phyloP scores from a whole-genome alignment of 53 echinoderm and acorn worm species.

The Holothuria scabra region DNA sequence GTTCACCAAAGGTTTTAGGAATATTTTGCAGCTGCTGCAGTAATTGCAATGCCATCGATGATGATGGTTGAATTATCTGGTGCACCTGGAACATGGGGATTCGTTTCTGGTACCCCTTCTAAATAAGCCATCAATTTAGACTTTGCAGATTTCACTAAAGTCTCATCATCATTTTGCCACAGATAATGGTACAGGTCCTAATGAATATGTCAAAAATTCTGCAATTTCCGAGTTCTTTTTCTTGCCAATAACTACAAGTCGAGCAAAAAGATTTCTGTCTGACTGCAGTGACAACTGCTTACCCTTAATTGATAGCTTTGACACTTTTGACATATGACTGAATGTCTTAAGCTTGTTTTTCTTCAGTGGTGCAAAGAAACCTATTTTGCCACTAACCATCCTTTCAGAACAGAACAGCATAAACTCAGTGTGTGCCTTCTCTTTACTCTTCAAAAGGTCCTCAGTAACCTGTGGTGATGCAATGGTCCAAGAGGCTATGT shows the following conservation, averaged over 20 bases:
- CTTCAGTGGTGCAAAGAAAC: slow-evolving; percentile 40
- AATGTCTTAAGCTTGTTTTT: slow-evolving; percentile 52
- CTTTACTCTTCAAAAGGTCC: background rate
- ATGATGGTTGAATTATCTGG: slow-evolving; percentile 30
- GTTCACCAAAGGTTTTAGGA: slow-evolving; percentile 37
- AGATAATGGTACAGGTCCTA: slow-evolving; percentile 47
- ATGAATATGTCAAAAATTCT: slow-evolving; percentile 47
- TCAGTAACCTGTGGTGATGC: slow-evolving; percentile 34
- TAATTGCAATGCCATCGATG: slow-evolving; percentile 63
- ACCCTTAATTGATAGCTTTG: slow-evolving; percentile 39
- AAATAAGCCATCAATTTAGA: slow-evolving; percentile 46
- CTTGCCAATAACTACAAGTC: slow-evolving; percentile 42
- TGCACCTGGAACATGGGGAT: background rate
- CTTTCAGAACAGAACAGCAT: slow-evolving; percentile 7
- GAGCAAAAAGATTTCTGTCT: slow-evolving; percentile 48
- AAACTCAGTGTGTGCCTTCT: slow-evolving; percentile 29
- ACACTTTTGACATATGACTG: slow-evolving; percentile 23
- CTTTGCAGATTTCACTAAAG: slow-evolving; percentile 52
- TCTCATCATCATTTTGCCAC: slow-evolving; percentile 52
- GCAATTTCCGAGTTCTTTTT: slow-evolving; percentile 26
- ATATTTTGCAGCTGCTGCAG: slow-evolving; percentile 37
- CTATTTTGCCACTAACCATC: slow-evolving; percentile 46
- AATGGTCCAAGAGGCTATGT: slow-evolving; percentile 51
- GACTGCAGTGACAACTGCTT: slow-evolving; percentile 31
- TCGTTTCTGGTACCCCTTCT: slow-evolving; percentile 2